Base-by-base conservation (phyloP, 2,797 vertebrate genomes). In the Sebastes trivittatus region DNA sequence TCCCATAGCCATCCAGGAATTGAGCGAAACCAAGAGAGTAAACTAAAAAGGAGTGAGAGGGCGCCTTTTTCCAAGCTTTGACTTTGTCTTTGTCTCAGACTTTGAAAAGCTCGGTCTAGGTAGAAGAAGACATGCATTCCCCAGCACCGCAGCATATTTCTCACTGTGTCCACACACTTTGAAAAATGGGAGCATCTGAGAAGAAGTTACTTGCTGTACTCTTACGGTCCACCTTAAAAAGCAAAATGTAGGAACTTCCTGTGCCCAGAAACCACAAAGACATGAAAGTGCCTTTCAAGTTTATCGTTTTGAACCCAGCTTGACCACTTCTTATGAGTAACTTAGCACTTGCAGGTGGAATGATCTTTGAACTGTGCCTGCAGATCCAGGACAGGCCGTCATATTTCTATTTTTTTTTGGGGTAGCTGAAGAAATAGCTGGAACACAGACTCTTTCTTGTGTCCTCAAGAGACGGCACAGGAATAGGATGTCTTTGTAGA, bases 201-300 rank as follows among this genome's bases (percentile, higher is more conserved):
- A 82, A 85, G 34, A 52, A 52, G 46, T 34, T 60, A 42, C 75
- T 79, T 23, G 18, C 64, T 75, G 11, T 58, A 60, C 60, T 70
- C 25, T 64, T 70, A 64, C 72, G 61, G 74, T 88, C 49, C 49
- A 49, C 42, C 25, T 59, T 25, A 34, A 65, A 84, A 67, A 77
- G 30, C 8, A 62, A 66, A 77, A 63, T 78, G 49, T 69, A 23
- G 38, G 70, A 81, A 85, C 59, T 69, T 71, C 27, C 27, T 80
- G 66, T 72, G 77, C 70, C 76, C 11, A 38, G 27, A 68, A 76
- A 80, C 66, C 81, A 83, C 80, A 91, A 87, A 87, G 87, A 89
- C 89, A 81, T 87, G 59, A 90, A 89, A 92, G 85, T 63, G 13
- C 59, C 88, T 87, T 92, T 90, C 75, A 88, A 84, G 74, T 86